Percentiles rank a stretch among this genome's conserved stretches.
Evolutionary conservation across 1,140 invertebrate genomes (phyloP).

Genomic region (Bombus waltoni): DNA sequence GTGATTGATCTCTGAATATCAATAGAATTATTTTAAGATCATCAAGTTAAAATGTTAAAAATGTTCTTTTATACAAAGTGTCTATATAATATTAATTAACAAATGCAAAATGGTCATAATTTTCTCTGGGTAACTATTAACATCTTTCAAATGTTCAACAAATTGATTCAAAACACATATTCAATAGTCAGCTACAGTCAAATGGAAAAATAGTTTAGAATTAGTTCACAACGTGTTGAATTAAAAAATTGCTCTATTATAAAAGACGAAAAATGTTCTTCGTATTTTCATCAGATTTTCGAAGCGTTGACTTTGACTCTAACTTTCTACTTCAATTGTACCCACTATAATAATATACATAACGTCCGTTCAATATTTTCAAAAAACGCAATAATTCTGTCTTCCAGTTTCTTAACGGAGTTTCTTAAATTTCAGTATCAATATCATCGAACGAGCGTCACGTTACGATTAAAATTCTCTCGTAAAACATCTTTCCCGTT

Average conservation of each 20-base stretch:
- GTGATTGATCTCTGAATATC: background rate
- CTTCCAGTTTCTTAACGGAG: background rate
- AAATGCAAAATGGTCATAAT: background rate
- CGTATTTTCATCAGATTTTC: no score
- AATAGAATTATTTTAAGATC: background rate
- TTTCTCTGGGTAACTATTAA: no score
- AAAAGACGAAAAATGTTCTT: no score
- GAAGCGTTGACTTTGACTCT: no score
- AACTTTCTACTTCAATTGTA: no score
- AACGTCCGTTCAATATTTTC: background rate
- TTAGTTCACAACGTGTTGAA: no score
- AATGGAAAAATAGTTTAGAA: no score
- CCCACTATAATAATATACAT: background rate
- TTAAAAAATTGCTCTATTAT: no score
- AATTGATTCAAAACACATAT: no score
- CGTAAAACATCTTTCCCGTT: background rate
- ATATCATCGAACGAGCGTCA: background rate
- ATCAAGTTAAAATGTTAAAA: background rate
- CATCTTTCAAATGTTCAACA: no score
- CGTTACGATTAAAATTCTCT: background rate
- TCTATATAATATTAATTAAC: background rate
- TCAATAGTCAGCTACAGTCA: no score
- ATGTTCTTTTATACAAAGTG: background rate
- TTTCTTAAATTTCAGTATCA: background rate
- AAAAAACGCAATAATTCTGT: background rate